Evolutionary conservation across 2,113 vertebrate genomes (phyloP).

Genomic region (Leiothrix lutea): DNA sequence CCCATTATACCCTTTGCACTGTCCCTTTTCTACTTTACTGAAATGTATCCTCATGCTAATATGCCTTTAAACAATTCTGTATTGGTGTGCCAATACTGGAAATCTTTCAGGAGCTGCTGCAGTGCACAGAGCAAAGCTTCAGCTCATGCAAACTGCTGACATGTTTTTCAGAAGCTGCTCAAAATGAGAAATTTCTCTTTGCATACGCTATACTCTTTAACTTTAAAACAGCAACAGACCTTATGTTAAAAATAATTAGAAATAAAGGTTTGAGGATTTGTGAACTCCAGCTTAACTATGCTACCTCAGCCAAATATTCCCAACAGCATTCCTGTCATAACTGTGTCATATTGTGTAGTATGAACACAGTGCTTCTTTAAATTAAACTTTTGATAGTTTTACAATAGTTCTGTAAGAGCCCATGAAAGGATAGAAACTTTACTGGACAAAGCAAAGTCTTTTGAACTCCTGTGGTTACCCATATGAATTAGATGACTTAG

Average conservation of each 20-base stretch:
- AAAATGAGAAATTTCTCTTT: constrained; percentile 13
- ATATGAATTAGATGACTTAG: neutral
- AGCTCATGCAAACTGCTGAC: neutral
- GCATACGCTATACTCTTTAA: neutral
- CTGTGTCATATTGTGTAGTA: neutral
- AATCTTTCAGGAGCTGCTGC: constrained; percentile 11
- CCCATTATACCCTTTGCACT: neutral
- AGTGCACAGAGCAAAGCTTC: neutral
- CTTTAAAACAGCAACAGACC: neutral
- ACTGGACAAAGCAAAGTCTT: constrained; percentile 9
- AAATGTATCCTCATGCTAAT: neutral
- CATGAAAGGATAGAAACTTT: constrained; percentile 20
- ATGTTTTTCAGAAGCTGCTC: neutral
- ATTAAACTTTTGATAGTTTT: constrained; percentile 2
- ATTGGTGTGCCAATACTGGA: neutral
- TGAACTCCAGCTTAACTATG: neutral
- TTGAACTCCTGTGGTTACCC: constrained; percentile 7
- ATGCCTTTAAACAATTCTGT: neutral
- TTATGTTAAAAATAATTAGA: constrained; percentile 28
- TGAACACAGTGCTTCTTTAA: neutral
- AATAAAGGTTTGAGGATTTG: neutral
- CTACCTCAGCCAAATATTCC: neutral
- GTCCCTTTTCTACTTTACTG: neutral
- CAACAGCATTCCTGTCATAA: neutral
- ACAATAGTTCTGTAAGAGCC: neutral